These are phyloP conservation scores for Pogonomyrmex californicus DNA, from an alignment of 1,140 invertebrate species.

Conservation along the genomic window DNA sequence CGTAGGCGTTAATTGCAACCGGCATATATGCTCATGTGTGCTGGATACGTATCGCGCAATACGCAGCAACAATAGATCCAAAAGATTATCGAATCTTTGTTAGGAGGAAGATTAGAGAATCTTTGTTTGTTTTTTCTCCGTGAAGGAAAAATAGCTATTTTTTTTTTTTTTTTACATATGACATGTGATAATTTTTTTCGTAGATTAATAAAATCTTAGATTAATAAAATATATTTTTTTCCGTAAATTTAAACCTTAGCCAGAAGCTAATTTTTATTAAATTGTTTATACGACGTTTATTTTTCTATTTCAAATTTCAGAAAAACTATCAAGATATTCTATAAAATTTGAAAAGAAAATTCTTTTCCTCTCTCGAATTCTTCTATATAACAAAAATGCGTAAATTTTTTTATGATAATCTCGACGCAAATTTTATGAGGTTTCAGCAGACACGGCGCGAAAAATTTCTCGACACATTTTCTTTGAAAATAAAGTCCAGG, in stretches of 20 bases:
- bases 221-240: not conserved
- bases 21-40: not conserved
- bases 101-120: not conserved
- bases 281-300: too few species aligned
- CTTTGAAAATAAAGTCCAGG: not conserved
- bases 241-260: not conserved
- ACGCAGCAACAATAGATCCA: not conserved
- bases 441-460: not conserved
- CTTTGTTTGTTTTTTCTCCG: too few species aligned
- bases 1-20: slow-evolving; percentile 51
- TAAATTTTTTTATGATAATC: not conserved
- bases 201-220: not conserved
- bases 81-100: not conserved
- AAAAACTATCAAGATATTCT: not conserved
- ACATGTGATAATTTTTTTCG: too few species aligned
- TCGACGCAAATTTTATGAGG: not conserved
- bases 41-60: not conserved
- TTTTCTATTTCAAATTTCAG: not conserved
- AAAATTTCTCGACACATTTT: slow-evolving; percentile 18
- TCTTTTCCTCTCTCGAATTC: not conserved
- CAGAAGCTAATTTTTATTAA: slow-evolving; percentile 2
- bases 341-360: not conserved
- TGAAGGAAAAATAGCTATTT: too few species aligned
- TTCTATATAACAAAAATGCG: not conserved
- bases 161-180: too few species aligned